Evolutionary conservation across 2,888 invertebrate species (phyloP), one percentile per base, ranked within the genome.

Genomic region (Mesochorus sp.): DNA sequence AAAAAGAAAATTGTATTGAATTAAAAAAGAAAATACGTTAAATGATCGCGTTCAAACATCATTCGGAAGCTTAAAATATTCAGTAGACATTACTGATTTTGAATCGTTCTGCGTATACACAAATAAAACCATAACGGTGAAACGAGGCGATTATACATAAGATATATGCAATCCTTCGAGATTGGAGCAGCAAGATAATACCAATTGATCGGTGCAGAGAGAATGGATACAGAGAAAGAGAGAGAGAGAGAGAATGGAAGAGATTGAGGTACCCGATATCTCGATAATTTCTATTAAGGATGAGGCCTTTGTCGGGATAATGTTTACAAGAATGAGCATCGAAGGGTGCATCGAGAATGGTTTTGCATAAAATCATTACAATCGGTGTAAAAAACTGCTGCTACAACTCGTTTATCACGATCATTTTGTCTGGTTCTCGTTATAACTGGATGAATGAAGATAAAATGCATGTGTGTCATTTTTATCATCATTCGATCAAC

Each of bases 101-200:
- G n/a, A n/a, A n/a, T n/a, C n/a, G n/a, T n/a, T n/a, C n/a, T n/a
- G n/a, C n/a, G n/a, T n/a, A n/a, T n/a, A n/a, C n/a, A n/a, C n/a
- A n/a, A n/a, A n/a, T n/a, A n/a, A n/a, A n/a, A n/a, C n/a, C n/a
- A 26, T 17, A 26, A 37, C 24, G 10, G 17, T 14, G 5, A 12
- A 10, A 51, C 57, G 34, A 5, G 31, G n/a, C n/a, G 34, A 44
- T 24, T 68, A 47, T 68, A 21, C 57, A 19, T 31, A 21, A 14
- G 44, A 12, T 26, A 24, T 31, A 24, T 26, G 64, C 14, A 57
- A 73, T 14, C 39, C 12, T 28, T 64, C 28, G 47, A 55, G 57
- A 73, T 66, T 73, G 10, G 49, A 34, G 37, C 64, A 28, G 17
- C 44, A 28, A 57, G 57, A 57, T 73, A 73, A 66, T 57, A 47